phyloP scores from a whole-genome alignment of 2,797 vertebrate species.

The Tragopan temminckii region DNA sequence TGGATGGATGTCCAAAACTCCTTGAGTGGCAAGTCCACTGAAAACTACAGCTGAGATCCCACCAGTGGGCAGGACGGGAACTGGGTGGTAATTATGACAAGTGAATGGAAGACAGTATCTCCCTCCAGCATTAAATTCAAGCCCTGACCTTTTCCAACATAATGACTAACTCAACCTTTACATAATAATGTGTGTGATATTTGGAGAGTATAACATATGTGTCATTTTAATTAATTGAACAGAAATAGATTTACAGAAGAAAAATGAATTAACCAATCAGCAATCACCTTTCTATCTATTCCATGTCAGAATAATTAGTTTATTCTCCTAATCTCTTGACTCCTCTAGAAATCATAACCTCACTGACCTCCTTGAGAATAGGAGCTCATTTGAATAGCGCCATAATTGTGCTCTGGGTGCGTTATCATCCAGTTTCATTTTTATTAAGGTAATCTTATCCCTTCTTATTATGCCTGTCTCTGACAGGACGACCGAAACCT shows the following conservation, averaged over 20 bases:
- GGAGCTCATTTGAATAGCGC: constrained; percentile 16
- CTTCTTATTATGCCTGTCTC: neutral
- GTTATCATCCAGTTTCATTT: constrained; percentile 45
- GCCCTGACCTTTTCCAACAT: constrained; percentile 74
- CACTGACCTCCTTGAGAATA: constrained; percentile 19
- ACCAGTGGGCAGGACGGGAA: neutral
- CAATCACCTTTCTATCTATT: constrained; percentile 51
- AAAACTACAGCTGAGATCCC: constrained; percentile 1
- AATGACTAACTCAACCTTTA: constrained; percentile 78
- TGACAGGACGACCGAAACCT: neutral
- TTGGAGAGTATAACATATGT: constrained; percentile 74
- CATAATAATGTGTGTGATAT: constrained; percentile 78
- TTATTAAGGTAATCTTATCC: constrained; percentile 60
- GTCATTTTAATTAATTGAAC: constrained; percentile 80
- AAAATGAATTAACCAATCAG: constrained; percentile 71
- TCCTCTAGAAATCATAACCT: constrained; percentile 60
- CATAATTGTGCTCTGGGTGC: constrained; percentile 8
- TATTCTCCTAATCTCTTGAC: constrained; percentile 70
- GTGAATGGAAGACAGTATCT: constrained; percentile 64
- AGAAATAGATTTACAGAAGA: constrained; percentile 76
- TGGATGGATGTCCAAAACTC: neutral
- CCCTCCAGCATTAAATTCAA: constrained; percentile 70
- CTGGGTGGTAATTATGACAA: constrained; percentile 36
- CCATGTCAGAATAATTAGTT: constrained; percentile 72
- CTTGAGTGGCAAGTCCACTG: neutral